A percentile compares a stretch with the other conserved stretches of the same genome.
Evolutionary conservation across 2,797 vertebrate species (phyloP).

Genomic region (Erpetoichthys calabaricus): DNA sequence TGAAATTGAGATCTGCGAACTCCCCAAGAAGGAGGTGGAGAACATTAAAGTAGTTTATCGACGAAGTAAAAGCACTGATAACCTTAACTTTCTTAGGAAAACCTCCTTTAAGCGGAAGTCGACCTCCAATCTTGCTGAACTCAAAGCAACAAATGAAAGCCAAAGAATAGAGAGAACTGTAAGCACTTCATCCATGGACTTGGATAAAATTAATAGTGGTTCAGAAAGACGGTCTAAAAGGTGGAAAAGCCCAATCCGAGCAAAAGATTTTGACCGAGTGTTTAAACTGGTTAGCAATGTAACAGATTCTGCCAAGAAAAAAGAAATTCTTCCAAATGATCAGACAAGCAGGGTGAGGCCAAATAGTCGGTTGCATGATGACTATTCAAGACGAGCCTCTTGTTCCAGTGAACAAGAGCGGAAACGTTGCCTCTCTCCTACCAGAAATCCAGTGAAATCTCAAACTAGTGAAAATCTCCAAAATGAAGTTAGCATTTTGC

Average conservation of each 20-base stretch:
- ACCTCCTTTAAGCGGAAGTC: slow-evolving; percentile 69
- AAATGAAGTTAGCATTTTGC: too few species aligned
- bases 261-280: slow-evolving; percentile 61
- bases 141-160: slow-evolving; percentile 27
- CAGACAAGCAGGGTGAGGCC: slow-evolving; percentile 25
- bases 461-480: background rate
- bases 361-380: slow-evolving; percentile 73
- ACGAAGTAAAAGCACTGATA: slow-evolving; percentile 81
- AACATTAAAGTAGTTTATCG: slow-evolving; percentile 46
- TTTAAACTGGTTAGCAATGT: slow-evolving; percentile 70
- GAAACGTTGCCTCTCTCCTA: slow-evolving; percentile 37
- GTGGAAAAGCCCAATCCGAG: slow-evolving; percentile 51
- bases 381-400: slow-evolving; percentile 78
- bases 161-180: slow-evolving; percentile 44
- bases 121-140: slow-evolving; percentile 42
- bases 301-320: slow-evolving; percentile 56
- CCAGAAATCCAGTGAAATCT: slow-evolving; percentile 23
- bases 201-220: slow-evolving; percentile 24
- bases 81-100: slow-evolving; percentile 62
- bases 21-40: slow-evolving; percentile 33
- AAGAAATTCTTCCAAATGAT: slow-evolving; percentile 28
- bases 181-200: slow-evolving; percentile 48
- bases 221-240: slow-evolving; percentile 30
- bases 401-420: slow-evolving; percentile 45
- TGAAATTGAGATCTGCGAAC: slow-evolving; percentile 32